Percentiles rank a stretch among this genome's conserved stretches.
Conservation (phyloP, 2,888 invertebrate species). For the Auanema freiburgensis region DNA sequence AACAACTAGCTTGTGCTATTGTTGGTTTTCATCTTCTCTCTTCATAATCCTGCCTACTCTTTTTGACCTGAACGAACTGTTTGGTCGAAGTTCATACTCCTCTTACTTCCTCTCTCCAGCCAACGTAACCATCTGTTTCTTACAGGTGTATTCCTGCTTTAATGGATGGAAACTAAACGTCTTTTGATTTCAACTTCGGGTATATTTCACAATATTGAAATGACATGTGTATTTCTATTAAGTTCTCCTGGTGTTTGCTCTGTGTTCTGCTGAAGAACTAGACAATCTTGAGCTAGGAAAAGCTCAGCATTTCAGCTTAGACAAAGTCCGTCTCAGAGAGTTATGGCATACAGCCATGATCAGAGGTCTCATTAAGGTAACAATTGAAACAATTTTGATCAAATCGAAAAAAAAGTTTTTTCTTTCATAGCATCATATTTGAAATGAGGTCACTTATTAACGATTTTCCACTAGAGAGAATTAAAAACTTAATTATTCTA, state of each 20-base stretch:
- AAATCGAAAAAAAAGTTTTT: background rate
- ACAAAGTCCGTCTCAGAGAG: conserved; percentile 43
- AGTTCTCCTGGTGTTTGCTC: too few relatives aligned
- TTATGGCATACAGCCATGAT: conserved; percentile 48
- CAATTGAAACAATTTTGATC: background rate
- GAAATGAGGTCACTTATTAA: background rate
- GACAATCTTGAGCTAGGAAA: conserved; percentile 2
- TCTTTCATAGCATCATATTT: conserved; percentile 3
- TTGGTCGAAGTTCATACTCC: too few relatives aligned
- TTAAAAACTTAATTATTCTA: conserved; percentile 7
- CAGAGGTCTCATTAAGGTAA: conserved; percentile 44
- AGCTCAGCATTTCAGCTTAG: conserved; percentile 30
- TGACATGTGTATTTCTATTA: background rate
- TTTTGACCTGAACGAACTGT: too few relatives aligned
- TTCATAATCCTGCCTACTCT: too few relatives aligned
- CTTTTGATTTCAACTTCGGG: too few relatives aligned
- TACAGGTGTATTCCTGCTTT: too few relatives aligned
- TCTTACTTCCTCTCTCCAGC: too few relatives aligned
- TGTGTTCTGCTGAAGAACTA: too few relatives aligned
- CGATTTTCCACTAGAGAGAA: background rate
- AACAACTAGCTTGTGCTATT: too few relatives aligned
- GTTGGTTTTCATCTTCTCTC: too few relatives aligned
- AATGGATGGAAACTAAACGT: too few relatives aligned
- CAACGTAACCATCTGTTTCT: too few relatives aligned
- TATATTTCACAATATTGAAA: background rate